Base-by-base conservation (phyloP, 1,140 invertebrate genomes). In the Ostrea edulis region DNA sequence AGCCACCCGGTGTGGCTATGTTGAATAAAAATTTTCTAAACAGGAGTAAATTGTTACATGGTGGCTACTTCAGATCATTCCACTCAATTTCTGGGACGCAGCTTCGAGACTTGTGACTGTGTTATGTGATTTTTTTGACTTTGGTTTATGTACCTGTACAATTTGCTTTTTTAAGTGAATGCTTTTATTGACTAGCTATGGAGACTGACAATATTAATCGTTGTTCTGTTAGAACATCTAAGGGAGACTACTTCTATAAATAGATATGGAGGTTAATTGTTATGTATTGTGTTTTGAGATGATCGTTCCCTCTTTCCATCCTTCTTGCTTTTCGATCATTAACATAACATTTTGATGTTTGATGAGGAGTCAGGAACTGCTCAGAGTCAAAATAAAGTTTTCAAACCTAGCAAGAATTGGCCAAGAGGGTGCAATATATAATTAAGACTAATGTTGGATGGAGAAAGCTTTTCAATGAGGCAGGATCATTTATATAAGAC, bases 61-160 rank as follows among this genome's bases (percentile, higher is more conserved):
- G 68, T 71, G 68, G 68, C 22, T 71, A 71, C 22, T 71, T 71
- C 22, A 12, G 22, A 71, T 11, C 68, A 71, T 71, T 71, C 68
- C 68, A 71, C 68, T 25, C 68, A 71, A 71, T 71, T 71, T 71
- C 68, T 71, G 29, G 68, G 68, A 71, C 68, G 68, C 68, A 71
- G 68, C 22, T 71, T 71, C 68, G 29, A 58, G 68, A 71, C 22
- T 71, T 71, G 68, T 71, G 22, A 71, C n/a, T 71, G 68, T 71
- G 68, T 71, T 62, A 25, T 71, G 22, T 71, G 22, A 25, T 71
- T 71, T 71, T 44, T 71, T 71, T 71, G 5, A 29, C 22, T 71
- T 71, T 71, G 68, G 68, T 71, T 71, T 71, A 71, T 71, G 22
- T 58, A 58, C 12, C 55, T 71, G 68, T 71, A 71, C 25, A 71